Conservation (phyloP, 2,888 invertebrate species). For the Gari tellinella region DNA sequence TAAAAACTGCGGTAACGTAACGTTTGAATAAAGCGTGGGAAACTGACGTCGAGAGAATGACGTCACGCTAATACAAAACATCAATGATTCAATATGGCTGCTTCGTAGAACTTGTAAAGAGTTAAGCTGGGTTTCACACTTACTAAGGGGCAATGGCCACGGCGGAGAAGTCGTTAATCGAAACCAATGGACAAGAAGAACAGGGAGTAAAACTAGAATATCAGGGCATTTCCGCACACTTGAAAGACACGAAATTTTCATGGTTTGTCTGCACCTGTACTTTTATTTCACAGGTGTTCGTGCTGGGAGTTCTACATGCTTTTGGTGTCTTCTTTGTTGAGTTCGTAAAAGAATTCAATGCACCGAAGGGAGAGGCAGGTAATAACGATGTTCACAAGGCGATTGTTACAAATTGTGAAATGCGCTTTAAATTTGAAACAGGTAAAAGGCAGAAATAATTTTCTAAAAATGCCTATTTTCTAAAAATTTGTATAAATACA, state of each 20-base stretch:
- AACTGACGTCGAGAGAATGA: not conserved
- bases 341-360: slow-evolving; percentile 70
- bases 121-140: not conserved
- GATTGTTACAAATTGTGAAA: too few species aligned
- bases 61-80: not conserved
- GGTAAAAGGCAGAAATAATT: too few species aligned
- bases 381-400: slow-evolving; percentile 12
- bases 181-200: slow-evolving; percentile 29
- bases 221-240: slow-evolving; percentile 11
- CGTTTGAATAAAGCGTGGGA: too few species aligned
- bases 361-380: slow-evolving; percentile 74
- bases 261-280: slow-evolving; percentile 74
- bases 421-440: too few species aligned
- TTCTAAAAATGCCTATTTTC: too few species aligned
- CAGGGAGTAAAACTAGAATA: slow-evolving; percentile 31
- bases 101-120: not conserved
- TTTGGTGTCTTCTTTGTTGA: slow-evolving; percentile 79
- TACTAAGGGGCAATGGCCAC: slow-evolving; percentile 37
- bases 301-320: slow-evolving; percentile 74
- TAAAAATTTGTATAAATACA: too few species aligned
- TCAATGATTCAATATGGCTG: not conserved
- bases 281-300: slow-evolving; percentile 71
- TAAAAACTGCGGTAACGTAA: too few species aligned
- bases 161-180: slow-evolving; percentile 44
- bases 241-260: slow-evolving; percentile 73